Conservation (phyloP, 2,888 invertebrate species). For the Pristionchus exspectatus region DNA sequence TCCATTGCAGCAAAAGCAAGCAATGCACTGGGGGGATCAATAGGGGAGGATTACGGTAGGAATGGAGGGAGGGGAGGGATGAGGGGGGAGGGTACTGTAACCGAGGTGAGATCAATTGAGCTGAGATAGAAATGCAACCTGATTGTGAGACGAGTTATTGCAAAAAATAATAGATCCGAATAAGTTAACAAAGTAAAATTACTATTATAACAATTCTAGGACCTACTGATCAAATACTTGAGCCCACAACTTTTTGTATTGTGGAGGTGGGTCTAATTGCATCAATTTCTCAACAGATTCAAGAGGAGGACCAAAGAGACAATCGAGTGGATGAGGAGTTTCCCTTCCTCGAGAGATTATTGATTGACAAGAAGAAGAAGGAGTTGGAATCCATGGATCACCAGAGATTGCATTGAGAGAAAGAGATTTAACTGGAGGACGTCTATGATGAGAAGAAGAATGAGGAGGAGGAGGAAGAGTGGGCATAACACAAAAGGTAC, state of each 20-base stretch:
- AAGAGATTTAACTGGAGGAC: slow-evolving; percentile 19
- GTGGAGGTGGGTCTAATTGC: slow-evolving; percentile 53
- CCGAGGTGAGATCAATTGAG: neutral
- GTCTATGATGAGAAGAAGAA: slow-evolving; percentile 16
- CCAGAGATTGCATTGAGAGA: slow-evolving; percentile 29
- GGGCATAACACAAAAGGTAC: neutral
- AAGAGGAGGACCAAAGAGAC: slow-evolving; percentile 60
- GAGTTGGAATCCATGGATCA: slow-evolving; percentile 47
- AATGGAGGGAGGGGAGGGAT: neutral
- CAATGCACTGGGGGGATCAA: slow-evolving; percentile 11
- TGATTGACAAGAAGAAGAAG: slow-evolving; percentile 35
- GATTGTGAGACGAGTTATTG: slow-evolving; percentile 20
- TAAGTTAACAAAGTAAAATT: neutral
- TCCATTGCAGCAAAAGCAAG: slow-evolving; percentile 39
- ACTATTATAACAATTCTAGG: neutral
- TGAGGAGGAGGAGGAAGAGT: slow-evolving; percentile 9
- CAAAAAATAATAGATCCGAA: neutral
- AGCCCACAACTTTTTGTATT: slow-evolving; percentile 60
- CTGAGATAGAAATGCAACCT: neutral
- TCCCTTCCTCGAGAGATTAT: neutral
- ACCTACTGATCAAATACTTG: slow-evolving; percentile 55
- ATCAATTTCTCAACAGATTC: slow-evolving; percentile 45
- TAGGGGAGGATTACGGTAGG: slow-evolving; percentile 14
- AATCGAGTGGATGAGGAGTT: slow-evolving; percentile 55
- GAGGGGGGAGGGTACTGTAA: slow-evolving; percentile 6